These are phyloP conservation scores for Phoxinus phoxinus DNA, from an alignment of 2,113 vertebrate genomes.

Conservation along the genomic window DNA sequence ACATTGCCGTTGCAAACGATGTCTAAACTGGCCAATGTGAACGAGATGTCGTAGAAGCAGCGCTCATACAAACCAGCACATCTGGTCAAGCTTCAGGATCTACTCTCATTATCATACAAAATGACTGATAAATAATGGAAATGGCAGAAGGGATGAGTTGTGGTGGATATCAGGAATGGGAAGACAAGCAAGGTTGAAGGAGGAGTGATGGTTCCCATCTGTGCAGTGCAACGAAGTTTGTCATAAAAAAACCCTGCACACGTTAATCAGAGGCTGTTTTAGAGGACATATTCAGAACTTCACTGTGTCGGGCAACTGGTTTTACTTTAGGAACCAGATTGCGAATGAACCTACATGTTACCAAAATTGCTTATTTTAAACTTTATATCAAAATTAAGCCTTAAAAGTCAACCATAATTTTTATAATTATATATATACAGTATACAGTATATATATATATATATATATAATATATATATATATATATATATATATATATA, in stretches of 20 bases:
- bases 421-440: too few relatives aligned
- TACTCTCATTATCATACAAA: constrained; percentile 23
- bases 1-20: not conserved
- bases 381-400: not conserved
- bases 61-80: not conserved
- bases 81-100: constrained; percentile 30
- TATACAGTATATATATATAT: not conserved
- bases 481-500: too few relatives aligned
- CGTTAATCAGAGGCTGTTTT: constrained; percentile 47
- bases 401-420: not conserved
- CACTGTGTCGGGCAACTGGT: not conserved
- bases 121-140: constrained; percentile 36
- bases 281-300: constrained; percentile 26
- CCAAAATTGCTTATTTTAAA: not conserved
- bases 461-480: not conserved
- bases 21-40: constrained; percentile 5
- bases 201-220: constrained; percentile 47
- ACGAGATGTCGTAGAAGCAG: not conserved
- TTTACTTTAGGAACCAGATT: not conserved
- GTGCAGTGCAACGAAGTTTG: constrained; percentile 13
- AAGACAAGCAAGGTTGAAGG: constrained; percentile 34
- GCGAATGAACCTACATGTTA: not conserved
- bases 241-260: not conserved
- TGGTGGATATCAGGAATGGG: not conserved
- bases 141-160: constrained; percentile 33